Base-by-base conservation (phyloP, 2,113 vertebrate species). In the Piaya cayana region DNA sequence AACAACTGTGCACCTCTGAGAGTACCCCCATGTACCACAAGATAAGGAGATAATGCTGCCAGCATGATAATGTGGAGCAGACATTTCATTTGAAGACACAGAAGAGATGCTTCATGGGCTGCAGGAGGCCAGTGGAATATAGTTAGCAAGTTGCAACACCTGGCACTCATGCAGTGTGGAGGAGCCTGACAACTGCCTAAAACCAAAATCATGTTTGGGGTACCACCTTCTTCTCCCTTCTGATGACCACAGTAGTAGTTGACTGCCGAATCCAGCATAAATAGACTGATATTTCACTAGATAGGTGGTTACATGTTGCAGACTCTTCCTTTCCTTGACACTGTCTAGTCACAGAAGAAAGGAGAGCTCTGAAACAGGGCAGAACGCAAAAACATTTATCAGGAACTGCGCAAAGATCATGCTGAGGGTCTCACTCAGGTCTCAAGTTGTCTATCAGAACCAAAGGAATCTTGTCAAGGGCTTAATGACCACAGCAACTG, bases 361-460 rank as follows among this genome's bases (percentile, higher is more conserved):
- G 9, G 7, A 84, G 2, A 91, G 52, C 29, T 84, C 34, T 59
- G 74, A 85, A 87, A 68, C 10, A 82, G 8, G 22, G 9, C 8
- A 68, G 22, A 63, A 47, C 68, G 63, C 47, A 37, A 79, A 67
- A 12, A 50, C 18, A 47, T 47, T 76, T 69, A 12, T 72, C 27
- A 69, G 2, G 3, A 82, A 79, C 4, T n/a, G 5, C 15, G 30
- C 0, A 0, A 39, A 63, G 32, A 34, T 32, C 8, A 12, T 39
- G 45, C 16, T 80, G 62, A 84, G 16, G 22, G 7, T 79, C 1
- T 2, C 92, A 74, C 16, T 82, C 34, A 6, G 20, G 13, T 74
- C 12, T 63, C 0, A 0, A 59, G 15, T 17, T 64, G 25, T 77
- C 26, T 9, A 18, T 23, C 1, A 9, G 15, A 76, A 19, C 36